These are phyloP conservation scores for Epizoanthus fatuus DNA, from an alignment of 92 coral and sea anemone genomes.

Conservation along the genomic window DNA sequence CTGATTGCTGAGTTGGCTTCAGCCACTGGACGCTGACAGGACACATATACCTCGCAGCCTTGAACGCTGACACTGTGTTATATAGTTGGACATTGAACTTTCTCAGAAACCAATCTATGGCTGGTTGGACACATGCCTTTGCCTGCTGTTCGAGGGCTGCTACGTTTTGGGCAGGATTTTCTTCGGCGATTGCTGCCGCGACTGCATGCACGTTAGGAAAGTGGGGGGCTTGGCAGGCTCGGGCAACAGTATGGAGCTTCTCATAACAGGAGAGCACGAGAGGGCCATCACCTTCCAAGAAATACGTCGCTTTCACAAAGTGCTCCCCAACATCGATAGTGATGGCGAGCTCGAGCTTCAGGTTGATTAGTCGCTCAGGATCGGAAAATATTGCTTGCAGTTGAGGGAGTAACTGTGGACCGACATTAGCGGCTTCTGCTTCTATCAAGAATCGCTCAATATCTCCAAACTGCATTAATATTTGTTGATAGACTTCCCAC, in stretches of 20 bases:
- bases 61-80: slow-evolving; percentile 54
- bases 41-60: slow-evolving; percentile 63
- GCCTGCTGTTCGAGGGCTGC: slow-evolving; percentile 39
- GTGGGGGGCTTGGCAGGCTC: slow-evolving; percentile 24
- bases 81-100: slow-evolving; percentile 58
- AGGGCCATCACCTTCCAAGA: slow-evolving; percentile 60
- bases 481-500: slow-evolving; percentile 69
- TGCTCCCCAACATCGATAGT: slow-evolving; percentile 50
- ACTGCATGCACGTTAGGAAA: slow-evolving; percentile 49
- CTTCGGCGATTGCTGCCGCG: slow-evolving; percentile 38
- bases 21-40: slow-evolving; percentile 64
- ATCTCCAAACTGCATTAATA: slow-evolving; percentile 67
- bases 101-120: slow-evolving; percentile 44
- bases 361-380: slow-evolving; percentile 54
- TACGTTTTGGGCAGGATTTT: slow-evolving; percentile 37
- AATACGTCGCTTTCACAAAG: slow-evolving; percentile 46
- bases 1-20: slow-evolving; percentile 45
- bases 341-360: slow-evolving; percentile 65
- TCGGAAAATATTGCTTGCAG: slow-evolving; percentile 53
- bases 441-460: slow-evolving; percentile 62
- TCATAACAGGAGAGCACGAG: slow-evolving; percentile 71
- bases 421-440: slow-evolving; percentile 63
- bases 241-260: slow-evolving; percentile 49
- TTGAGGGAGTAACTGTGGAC: slow-evolving; percentile 51
- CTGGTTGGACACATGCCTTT: slow-evolving; percentile 42